phyloP scores from a whole-genome alignment of 2,113 vertebrate genomes.

The Centropus bengalensis region DNA sequence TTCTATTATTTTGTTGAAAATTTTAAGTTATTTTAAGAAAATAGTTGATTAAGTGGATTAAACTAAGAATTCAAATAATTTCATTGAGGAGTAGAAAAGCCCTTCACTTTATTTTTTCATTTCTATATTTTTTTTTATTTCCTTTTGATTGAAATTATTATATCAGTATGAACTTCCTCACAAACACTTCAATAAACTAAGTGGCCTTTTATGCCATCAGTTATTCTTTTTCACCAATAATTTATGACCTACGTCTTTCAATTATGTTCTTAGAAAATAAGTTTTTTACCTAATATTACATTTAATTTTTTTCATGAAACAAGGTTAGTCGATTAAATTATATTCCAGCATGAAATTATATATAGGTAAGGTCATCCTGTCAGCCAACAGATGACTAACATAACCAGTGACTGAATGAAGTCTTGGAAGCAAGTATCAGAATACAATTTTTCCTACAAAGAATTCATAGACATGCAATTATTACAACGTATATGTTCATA shows the following conservation, averaged over 20 bases:
- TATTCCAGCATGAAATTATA: not conserved
- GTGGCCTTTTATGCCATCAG: not conserved
- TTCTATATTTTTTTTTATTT: not conserved
- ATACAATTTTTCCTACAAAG: not conserved
- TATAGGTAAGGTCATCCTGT: not conserved
- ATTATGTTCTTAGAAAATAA: not conserved
- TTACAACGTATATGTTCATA: not conserved
- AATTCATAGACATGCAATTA: not conserved
- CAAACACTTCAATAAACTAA: not conserved
- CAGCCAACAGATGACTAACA: not conserved
- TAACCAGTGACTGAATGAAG: not conserved
- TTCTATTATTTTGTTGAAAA: not conserved
- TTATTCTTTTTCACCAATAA: not conserved
- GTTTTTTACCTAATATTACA: not conserved
- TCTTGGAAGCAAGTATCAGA: not conserved
- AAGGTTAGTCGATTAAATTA: not conserved
- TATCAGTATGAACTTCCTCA: not conserved
- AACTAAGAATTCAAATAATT: not conserved
- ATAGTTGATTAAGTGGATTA: not conserved
- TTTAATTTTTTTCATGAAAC: not conserved
- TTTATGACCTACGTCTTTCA: not conserved
- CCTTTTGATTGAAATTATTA: not conserved
- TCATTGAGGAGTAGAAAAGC: accelerated
- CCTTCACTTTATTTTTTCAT: not conserved
- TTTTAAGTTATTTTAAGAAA: not conserved